Base-by-base conservation (phyloP, 2,888 invertebrate species). In the Dicyrtoma fusca region DNA sequence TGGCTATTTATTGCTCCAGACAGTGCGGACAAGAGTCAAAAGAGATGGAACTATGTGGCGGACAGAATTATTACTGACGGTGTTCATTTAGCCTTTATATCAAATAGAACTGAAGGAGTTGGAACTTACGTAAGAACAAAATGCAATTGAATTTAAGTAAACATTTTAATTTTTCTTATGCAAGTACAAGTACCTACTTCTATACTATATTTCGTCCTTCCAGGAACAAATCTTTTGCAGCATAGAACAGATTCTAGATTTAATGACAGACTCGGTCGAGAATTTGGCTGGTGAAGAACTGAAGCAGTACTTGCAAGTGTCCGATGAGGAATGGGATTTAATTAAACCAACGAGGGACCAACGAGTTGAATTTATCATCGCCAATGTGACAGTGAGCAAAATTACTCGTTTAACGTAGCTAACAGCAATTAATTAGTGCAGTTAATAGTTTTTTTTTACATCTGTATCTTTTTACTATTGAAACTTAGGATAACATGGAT, bases 321-420 rank as follows among this genome's bases (percentile, higher is more conserved):
- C 91, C 0, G 91, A 92, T 79, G 93, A 93, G 82, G 92, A 94
- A 84, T 94, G 92, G 90, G 92, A 93, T 81, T 88, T 90, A 0
- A 89, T 92, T 75, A 87, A 90, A 78, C 89, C 90, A 0, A 88
- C 88, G 1, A 91, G 91, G 82, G 79, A 84, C 8, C 90, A 91
- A 78, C 86, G 91, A 77, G 86, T 89, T 74, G 84, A 86, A 44
- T 88, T 88, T 76, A 85, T 93, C 45, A 82, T 92, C 1, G 86
- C 85, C 21, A 88, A 88, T 80, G 87, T 92, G 82, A 89, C 89
- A 85, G 92, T 91, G 80, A 78, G 80, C 3, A 49, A 25, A 26
- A 34, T n/a, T n/a, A n/a, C n/a, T n/a, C n/a, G n/a, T n/a, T n/a
- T n/a, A n/a, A n/a, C n/a, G n/a, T n/a, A n/a, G n/a, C n/a, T n/a